Base-by-base conservation (phyloP, 2,113 vertebrate species). In the Cyprinodon tularosa region DNA sequence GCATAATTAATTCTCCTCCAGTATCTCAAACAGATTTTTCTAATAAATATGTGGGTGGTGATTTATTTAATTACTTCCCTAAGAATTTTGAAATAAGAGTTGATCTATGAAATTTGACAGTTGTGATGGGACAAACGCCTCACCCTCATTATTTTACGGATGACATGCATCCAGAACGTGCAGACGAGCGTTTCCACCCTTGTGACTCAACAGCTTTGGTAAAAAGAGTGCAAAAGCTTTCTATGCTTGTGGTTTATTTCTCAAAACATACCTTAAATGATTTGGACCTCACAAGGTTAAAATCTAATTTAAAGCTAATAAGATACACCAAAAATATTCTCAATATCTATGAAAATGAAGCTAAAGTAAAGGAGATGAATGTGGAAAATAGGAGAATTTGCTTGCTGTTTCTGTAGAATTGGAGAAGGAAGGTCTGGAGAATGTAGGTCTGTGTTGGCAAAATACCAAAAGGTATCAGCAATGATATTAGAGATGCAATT, bases 31-130 rank as follows among this genome's bases (percentile, higher is more conserved):
- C 76, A 22, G 70, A 82, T 79, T 86, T 73, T 90, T 84, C 71
- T 87, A 89, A 89, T 89, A 91, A 89, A 92, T 90, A 90, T 86
- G 85, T 76, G 83, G 85, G 85, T 72, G 84, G 85, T 90, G 88
- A 91, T 93, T 91, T 86, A 81, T 86, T 90, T 89, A 90, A 92
- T 90, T 74, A 82, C 84, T 82, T 90, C 63, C 86, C 78, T 73
- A 71, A 77, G 66, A 87, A 83, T 70, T 87, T 79, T 88, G 85
- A 89, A 87, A 86, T 76, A 84, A 57, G 84, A 82, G 63, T 82
- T 89, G 85, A 81, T 78, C 74, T 53, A n/a, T 90, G 86, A 92
- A 88, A 87, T 89, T 89, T 90, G 90, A 91, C 90, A 89, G 76
- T 72, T 71, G 88, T 84, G 57, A 83, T 59, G 36, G 65, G 77